Percentiles rank a stretch among this genome's conserved stretches.
Conservation (phyloP, 2,888 invertebrate genomes). For the Pristionchus japonicus region DNA sequence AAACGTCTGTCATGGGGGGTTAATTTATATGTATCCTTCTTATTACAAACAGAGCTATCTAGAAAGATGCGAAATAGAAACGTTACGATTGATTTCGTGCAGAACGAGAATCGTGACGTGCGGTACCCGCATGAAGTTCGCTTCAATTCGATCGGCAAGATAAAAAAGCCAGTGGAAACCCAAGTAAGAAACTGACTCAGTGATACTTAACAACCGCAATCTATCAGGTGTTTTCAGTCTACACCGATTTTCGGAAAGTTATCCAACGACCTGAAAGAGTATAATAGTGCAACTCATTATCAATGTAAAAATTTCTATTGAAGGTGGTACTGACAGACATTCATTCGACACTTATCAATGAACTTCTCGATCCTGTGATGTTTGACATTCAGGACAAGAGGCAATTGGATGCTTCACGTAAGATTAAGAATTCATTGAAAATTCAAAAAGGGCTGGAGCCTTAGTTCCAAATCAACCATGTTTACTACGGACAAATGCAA, state of each 20-base stretch:
- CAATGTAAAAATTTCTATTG: background rate
- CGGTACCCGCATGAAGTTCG: slow-evolving; percentile 6
- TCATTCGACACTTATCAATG: slow-evolving; percentile 32
- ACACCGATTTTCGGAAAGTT: slow-evolving; percentile 58
- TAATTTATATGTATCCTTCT: background rate
- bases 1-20: too few species aligned
- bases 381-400: slow-evolving; percentile 5
- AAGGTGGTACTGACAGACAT: slow-evolving; percentile 6
- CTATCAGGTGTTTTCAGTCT: slow-evolving; percentile 29
- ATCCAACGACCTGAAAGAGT: slow-evolving; percentile 60
- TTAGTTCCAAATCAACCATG: too few species aligned
- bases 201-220: background rate
- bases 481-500: background rate
- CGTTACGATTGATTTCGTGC: background rate
- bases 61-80: background rate
- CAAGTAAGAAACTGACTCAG: background rate
- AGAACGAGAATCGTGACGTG: slow-evolving; percentile 25
- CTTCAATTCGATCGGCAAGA: background rate
- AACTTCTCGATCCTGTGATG: slow-evolving; percentile 10
- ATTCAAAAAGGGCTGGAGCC: too few species aligned
- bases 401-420: background rate
- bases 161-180: background rate
- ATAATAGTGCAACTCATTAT: background rate
- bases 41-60: background rate
- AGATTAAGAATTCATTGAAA: too few species aligned